These are phyloP conservation scores for Zaprionus nigranus DNA, from an alignment of 1,140 invertebrate species.

Conservation along the genomic window DNA sequence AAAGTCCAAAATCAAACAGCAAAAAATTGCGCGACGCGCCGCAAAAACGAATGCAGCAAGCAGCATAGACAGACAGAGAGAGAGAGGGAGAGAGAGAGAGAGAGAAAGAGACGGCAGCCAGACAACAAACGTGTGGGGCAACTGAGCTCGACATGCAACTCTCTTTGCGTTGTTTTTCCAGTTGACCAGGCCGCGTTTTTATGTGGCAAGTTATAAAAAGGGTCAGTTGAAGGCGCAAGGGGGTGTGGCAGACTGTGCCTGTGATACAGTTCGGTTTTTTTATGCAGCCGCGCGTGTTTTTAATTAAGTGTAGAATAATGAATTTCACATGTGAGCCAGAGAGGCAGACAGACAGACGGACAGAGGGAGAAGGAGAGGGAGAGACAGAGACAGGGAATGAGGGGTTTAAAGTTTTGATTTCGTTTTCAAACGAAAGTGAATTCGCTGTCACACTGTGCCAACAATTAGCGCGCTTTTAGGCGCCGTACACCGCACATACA, in stretches of 20 bases:
- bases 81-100: neutral
- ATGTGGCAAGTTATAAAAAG: conserved; percentile 16
- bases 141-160: conserved; percentile 40
- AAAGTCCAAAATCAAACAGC: conserved; percentile 82
- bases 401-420: neutral
- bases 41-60: conserved; percentile 43
- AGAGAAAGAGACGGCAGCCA: conserved; percentile 11
- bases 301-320: conserved; percentile 80
- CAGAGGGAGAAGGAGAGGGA: neutral
- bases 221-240: neutral
- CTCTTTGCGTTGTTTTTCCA: conserved; percentile 70
- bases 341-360: neutral
- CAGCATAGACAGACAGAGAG: neutral
- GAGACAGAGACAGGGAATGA: neutral
- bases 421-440: conserved; percentile 32
- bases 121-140: conserved; percentile 29
- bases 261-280: conserved; percentile 36
- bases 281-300: conserved; percentile 61
- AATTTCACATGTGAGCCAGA: conserved; percentile 33
- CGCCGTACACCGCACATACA: conserved; percentile 56
- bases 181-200: conserved; percentile 70
- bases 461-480: conserved; percentile 48
- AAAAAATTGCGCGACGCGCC: conserved; percentile 67
- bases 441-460: conserved; percentile 31
- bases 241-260: conserved; percentile 29